Percentiles rank a stretch among this genome's conserved stretches.
Conservation (phyloP, 2,797 vertebrate species). For the Limnodromus scolopaceus region DNA sequence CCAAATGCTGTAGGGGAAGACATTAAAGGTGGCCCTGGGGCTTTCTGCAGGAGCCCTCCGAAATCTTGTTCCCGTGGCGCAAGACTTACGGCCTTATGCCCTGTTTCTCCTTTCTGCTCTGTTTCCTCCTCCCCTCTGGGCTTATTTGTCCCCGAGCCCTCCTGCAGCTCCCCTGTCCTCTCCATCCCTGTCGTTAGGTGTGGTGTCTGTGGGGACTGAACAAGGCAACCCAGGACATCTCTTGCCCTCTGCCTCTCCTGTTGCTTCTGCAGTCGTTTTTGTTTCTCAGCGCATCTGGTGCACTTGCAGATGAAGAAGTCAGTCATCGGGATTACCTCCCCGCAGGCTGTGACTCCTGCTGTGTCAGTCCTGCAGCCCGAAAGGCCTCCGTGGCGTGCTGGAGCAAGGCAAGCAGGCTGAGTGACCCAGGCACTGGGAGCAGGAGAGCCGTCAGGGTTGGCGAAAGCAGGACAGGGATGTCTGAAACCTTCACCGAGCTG, state of each 20-base stretch:
- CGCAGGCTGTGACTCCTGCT: not conserved
- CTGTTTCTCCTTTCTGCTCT: not conserved
- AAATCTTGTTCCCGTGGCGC: not conserved
- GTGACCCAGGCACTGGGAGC: not conserved
- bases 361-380: not conserved
- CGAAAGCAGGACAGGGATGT: not conserved
- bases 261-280: slow-evolving; percentile 12
- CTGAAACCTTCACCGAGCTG: not conserved
- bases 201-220: not conserved
- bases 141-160: not conserved
- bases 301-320: not conserved
- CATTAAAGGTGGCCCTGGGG: not conserved
- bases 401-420: not conserved
- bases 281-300: not conserved
- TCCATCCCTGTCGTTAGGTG: rapidly evolving
- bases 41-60: not conserved
- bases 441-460: not conserved
- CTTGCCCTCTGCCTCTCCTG: not conserved
- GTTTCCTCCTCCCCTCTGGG: not conserved
- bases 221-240: not conserved
- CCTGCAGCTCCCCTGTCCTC: not conserved
- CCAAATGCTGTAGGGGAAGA: not conserved
- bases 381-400: not conserved
- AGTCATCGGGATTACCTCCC: not conserved
- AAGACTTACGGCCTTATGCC: not conserved